A percentile compares a stretch with the other conserved stretches of the same genome.
These are phyloP conservation scores for Conistra vaccinii DNA, from an alignment of 2,888 invertebrate genomes.

Conservation along the genomic window DNA sequence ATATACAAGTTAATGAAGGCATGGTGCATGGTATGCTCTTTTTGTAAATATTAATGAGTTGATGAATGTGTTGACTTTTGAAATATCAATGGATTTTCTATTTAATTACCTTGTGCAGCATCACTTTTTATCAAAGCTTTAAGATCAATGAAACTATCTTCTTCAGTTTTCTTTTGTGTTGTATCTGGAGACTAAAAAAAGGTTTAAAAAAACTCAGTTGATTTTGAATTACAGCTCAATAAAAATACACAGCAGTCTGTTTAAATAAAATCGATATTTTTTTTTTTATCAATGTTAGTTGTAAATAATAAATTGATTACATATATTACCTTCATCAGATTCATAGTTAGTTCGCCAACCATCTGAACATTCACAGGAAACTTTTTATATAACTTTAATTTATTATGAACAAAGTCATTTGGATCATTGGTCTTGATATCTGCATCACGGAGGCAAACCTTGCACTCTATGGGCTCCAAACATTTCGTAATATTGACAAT, in stretches of 20 bases:
- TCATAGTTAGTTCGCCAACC: conserved; percentile 82
- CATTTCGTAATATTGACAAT: conserved; percentile 81
- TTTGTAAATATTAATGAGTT: neutral
- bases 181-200: conserved; percentile 38
- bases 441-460: conserved; percentile 84
- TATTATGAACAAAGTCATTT: conserved; percentile 70
- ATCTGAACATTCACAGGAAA: conserved; percentile 83
- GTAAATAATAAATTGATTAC: neutral
- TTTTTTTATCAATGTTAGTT: neutral
- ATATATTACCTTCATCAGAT: conserved; percentile 75
- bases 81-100: neutral
- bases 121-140: conserved; percentile 76
- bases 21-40: neutral
- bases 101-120: conserved; percentile 73
- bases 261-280: neutral
- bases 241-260: neutral
- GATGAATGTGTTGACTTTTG: neutral
- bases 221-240: conserved; percentile 65
- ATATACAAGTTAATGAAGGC: neutral
- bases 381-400: conserved; percentile 73
- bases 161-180: conserved; percentile 43
- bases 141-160: conserved; percentile 78
- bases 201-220: neutral
- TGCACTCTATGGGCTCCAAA: conserved; percentile 86
- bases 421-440: conserved; percentile 70